Base-by-base conservation (phyloP, 2,888 invertebrate genomes). In the Campoletis raptor region DNA sequence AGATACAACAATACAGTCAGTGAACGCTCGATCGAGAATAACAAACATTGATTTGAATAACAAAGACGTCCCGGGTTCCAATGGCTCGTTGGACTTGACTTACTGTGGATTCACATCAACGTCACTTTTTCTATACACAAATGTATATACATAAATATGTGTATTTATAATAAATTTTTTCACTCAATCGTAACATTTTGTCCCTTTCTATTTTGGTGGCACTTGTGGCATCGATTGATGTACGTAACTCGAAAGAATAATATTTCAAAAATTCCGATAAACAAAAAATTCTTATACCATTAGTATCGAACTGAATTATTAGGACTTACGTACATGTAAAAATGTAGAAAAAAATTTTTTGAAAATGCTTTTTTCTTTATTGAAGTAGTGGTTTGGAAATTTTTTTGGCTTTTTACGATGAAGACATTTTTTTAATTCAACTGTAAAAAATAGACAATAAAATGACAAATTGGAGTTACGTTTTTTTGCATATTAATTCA, bases 1-100 rank as follows among this genome's bases (percentile, higher is more conserved):
- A 78, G 87, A 87, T 74, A 86, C 88, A 87, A 90, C 91, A 90
- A 91, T 89, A 89, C 88, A 88, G 84, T 85, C 89, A 66, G 83
- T 57, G 89, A 87, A 89, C 89, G 90, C 89, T 89, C 91, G 91
- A 91, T 91, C 91, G 92, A 92, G 92, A 93, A 93, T 93, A 92
- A 90, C 92, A 93, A 94, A 93, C 93, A 94, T 93, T 91, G 93
- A 93, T 94, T 94, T 94, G 92, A 93, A 94, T 94, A 90, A 94
- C 93, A 94, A 94, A 92, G 92, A 91, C 91, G 93, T 91, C 92
- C 93, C 92, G 93, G 92, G 90, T 92, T 91, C 91, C 90, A 87
- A 90, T 72, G 81, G 89, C 91, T 92, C 92, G 93, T 93, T 90
- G 91, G 89, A 87, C 88, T 90, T n/a, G 91, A 93, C 93, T 93